A percentile compares a stretch with the other conserved stretches of the same genome.
phyloP scores from a whole-genome alignment of 2,797 vertebrate species.

The Leptatherina wallacei region DNA sequence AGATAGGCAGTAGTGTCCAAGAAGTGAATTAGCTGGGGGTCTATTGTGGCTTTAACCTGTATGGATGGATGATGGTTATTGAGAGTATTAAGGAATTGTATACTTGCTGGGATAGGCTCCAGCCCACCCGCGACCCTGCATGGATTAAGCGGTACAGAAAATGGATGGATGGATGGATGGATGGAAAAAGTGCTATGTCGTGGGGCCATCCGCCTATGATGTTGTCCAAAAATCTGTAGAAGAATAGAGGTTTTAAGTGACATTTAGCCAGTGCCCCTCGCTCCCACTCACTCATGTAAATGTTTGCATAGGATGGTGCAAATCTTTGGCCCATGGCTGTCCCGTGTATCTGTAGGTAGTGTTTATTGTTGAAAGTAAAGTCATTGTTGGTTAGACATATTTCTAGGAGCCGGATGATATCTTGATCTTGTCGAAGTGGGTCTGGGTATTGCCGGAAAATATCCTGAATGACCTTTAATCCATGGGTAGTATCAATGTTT shows the following conservation, averaged over 20 bases:
- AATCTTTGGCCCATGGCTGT: too few species aligned
- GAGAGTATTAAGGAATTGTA: neutral
- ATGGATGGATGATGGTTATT: neutral
- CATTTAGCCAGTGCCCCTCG: too few species aligned
- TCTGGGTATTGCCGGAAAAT: neutral
- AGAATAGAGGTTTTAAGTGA: neutral
- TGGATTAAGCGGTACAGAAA: too few species aligned
- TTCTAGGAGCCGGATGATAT: neutral
- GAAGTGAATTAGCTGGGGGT: too few species aligned
- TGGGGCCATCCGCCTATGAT: neutral
- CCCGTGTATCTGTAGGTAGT: too few species aligned
- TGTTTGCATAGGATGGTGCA: too few species aligned
- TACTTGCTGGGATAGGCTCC: too few species aligned
- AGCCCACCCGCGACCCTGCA: too few species aligned
- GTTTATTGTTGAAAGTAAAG: neutral
- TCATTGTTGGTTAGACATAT: neutral
- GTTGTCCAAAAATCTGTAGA: neutral
- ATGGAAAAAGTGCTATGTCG: too few species aligned
- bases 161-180: too few species aligned
- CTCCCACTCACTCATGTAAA: too few species aligned
- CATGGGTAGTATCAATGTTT: neutral
- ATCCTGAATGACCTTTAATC: accelerated
- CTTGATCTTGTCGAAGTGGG: neutral
- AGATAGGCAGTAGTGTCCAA: too few species aligned
- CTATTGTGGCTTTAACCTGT: neutral